Percentiles rank a stretch among this genome's conserved stretches.
Evolutionary conservation across 2,888 invertebrate species (phyloP).

Genomic region (Apoderus coryli): DNA sequence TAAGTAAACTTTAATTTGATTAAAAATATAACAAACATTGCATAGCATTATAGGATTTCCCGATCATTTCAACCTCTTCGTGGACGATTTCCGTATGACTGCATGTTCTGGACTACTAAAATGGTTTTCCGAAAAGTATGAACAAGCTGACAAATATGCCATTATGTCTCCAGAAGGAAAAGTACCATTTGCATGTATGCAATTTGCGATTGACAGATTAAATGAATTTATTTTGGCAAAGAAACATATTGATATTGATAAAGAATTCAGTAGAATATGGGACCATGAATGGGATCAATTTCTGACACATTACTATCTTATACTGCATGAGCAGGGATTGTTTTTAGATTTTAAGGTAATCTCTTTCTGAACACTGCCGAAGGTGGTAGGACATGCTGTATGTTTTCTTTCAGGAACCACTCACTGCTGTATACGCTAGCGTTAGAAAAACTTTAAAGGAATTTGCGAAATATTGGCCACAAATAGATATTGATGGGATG

Average conservation of each 20-base stretch:
- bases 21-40: constrained; percentile 4
- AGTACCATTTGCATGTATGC: constrained; percentile 60
- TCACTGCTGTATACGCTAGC: constrained; percentile 26
- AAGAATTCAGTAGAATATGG: constrained; percentile 43
- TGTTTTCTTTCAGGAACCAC: constrained; percentile 11
- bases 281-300: constrained; percentile 87
- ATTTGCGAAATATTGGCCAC: constrained; percentile 63
- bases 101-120: constrained; percentile 75
- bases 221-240: constrained; percentile 60
- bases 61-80: constrained; percentile 68
- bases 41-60: constrained; percentile 38
- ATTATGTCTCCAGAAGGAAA: constrained; percentile 45
- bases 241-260: constrained; percentile 62
- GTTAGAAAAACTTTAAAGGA: constrained; percentile 48
- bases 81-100: constrained; percentile 80
- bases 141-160: constrained; percentile 35
- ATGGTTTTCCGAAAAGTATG: constrained; percentile 46
- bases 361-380: constrained; percentile 4
- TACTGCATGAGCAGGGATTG: constrained; percentile 46
- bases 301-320: constrained; percentile 48
- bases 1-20: too few relatives aligned
- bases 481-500: constrained; percentile 70
- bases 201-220: constrained; percentile 64
- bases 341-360: constrained; percentile 20
- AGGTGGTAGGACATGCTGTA: too few relatives aligned